phyloP scores from a whole-genome alignment of 2,797 vertebrate genomes.

The Pseudochromis fuscus region DNA sequence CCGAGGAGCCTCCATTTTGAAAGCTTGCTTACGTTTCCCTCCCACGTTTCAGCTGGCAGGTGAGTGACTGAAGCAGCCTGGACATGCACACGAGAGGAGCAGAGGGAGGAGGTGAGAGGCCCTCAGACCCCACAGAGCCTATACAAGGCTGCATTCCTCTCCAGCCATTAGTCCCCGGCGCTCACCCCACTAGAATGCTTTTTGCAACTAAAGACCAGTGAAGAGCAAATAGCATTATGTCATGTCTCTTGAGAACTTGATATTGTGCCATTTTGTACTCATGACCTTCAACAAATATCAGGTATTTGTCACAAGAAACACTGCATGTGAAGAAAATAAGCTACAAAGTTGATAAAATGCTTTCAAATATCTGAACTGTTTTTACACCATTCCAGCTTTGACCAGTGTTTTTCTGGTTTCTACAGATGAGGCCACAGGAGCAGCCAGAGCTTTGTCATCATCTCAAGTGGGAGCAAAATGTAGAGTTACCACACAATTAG shows the following conservation, averaged over 20 bases:
- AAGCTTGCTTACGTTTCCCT: constrained; percentile 65
- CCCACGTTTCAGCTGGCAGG: constrained; percentile 75
- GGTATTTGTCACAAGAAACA: constrained; percentile 12
- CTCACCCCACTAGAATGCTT: constrained; percentile 55
- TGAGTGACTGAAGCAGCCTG: constrained; percentile 76
- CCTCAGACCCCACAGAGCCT: constrained; percentile 87
- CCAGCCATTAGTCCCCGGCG: constrained; percentile 61
- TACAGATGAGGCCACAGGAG: neutral
- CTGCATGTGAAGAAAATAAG: neutral
- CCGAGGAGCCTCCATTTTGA: constrained; percentile 73
- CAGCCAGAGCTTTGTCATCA: neutral
- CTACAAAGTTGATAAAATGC: neutral
- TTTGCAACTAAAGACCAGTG: constrained; percentile 47
- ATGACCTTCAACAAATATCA: constrained; percentile 53
- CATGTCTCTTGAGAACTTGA: constrained; percentile 59
- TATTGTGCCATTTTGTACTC: constrained; percentile 45
- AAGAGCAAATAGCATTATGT: constrained; percentile 65
- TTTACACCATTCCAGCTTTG: constrained; percentile 1
- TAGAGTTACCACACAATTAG: neutral
- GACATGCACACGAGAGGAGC: constrained; percentile 46
- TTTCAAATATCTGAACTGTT: constrained; percentile 12
- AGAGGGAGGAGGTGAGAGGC: constrained; percentile 58
- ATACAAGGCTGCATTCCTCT: constrained; percentile 91
- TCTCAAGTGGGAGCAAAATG: neutral
- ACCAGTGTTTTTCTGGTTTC: neutral